These are phyloP conservation scores for Atrina japonica DNA, from an alignment of 2,888 invertebrate genomes.

Conservation along the genomic window DNA sequence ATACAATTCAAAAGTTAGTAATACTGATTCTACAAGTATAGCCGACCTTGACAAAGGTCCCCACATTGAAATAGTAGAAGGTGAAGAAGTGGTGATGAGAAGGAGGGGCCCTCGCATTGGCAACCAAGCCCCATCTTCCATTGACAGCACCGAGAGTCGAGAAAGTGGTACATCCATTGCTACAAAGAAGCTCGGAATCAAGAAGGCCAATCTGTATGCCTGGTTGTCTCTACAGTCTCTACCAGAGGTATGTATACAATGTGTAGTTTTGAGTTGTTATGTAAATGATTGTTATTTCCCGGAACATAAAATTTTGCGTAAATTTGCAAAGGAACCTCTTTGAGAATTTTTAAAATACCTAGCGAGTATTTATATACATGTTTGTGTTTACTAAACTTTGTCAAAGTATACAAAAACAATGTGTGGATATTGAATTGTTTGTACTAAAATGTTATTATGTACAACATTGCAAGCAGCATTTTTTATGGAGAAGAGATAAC, in stretches of 20 bases:
- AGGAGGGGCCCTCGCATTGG: constrained; percentile 9
- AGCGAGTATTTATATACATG: neutral
- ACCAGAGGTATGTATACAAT: constrained; percentile 86
- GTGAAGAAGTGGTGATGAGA: constrained; percentile 29
- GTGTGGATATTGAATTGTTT: too few relatives aligned
- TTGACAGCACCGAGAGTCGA: neutral
- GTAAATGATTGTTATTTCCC: neutral
- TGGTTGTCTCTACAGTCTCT: constrained; percentile 98
- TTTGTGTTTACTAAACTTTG: neutral
- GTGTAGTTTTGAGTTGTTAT: neutral
- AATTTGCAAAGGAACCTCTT: too few relatives aligned
- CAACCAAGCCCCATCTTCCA: constrained; percentile 7
- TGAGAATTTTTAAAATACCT: too few relatives aligned
- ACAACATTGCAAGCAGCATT: too few relatives aligned
- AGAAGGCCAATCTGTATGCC: constrained; percentile 94
- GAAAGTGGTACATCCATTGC: constrained; percentile 12
- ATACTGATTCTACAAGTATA: constrained; percentile 8
- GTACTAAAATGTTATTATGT: too few relatives aligned
- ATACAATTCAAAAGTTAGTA: constrained; percentile 78
- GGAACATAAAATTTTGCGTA: too few relatives aligned
- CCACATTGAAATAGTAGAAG: constrained; percentile 2
- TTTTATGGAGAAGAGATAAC: too few relatives aligned
- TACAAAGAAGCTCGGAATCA: constrained; percentile 43
- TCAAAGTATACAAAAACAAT: too few relatives aligned
- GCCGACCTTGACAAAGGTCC: neutral